Conservation (phyloP, 2,113 vertebrate species). For the Opisthocomus hoazin region DNA sequence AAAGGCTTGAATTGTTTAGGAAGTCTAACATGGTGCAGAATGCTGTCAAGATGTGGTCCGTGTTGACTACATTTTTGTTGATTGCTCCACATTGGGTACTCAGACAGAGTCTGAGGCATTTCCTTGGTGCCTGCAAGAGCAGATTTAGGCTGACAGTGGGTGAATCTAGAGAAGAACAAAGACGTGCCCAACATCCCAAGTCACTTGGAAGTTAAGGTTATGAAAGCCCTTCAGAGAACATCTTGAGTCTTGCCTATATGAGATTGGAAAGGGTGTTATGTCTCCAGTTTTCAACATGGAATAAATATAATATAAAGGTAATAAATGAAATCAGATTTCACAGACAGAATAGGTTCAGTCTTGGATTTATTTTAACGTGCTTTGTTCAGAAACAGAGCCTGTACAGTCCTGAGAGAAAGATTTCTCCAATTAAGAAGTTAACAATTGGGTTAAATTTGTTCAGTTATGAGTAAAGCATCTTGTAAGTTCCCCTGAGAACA, state of each 20-base stretch:
- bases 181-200: not conserved
- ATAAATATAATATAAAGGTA: not conserved
- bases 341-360: not conserved
- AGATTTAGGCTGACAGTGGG: not conserved
- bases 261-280: not conserved
- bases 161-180: not conserved
- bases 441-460: conserved; percentile 13
- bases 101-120: not conserved
- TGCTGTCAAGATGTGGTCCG: not conserved
- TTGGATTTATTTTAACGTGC: not conserved
- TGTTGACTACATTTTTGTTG: not conserved
- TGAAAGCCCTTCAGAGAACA: not conserved
- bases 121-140: not conserved
- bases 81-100: not conserved
- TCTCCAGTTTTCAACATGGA: not conserved
- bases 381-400: not conserved
- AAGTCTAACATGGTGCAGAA: not conserved
- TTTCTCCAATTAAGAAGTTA: conserved; percentile 26
- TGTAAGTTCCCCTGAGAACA: conserved; percentile 24
- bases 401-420: not conserved
- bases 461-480: conserved; percentile 6
- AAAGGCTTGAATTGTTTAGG: not conserved
- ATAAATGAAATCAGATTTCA: not conserved
- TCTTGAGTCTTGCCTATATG: not conserved
- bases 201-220: not conserved